These are phyloP conservation scores for Parasteatoda lunata DNA, from an alignment of 2,888 invertebrate genomes.

Conservation along the genomic window DNA sequence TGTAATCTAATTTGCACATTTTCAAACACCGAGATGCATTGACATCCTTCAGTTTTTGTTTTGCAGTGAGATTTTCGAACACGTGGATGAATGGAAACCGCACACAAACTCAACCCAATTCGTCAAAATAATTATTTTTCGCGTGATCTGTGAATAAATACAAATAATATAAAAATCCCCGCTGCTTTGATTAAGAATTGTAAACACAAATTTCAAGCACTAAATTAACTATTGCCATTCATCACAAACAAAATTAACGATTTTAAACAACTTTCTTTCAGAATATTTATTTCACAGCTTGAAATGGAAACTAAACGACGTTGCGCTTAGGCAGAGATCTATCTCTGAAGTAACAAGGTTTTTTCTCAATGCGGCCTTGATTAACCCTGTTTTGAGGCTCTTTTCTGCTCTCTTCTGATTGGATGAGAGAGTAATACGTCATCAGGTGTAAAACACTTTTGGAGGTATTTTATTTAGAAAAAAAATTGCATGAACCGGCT, in stretches of 20 bases:
- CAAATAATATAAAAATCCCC: not conserved
- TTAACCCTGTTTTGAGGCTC: conserved; percentile 64
- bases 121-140: not conserved
- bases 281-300: not conserved
- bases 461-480: not conserved
- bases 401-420: conserved; percentile 34
- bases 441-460: conserved; percentile 39
- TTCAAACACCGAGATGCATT: conserved; percentile 9
- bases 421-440: conserved; percentile 42
- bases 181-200: not conserved
- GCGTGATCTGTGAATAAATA: not conserved
- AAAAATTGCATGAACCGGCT: not conserved
- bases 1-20: conserved; percentile 22
- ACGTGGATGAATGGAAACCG: conserved; percentile 18
- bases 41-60: conserved; percentile 20
- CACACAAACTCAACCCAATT: not conserved
- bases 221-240: not conserved
- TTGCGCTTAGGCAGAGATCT: not conserved
- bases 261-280: not conserved
- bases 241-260: not conserved
- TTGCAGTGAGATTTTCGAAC: conserved; percentile 14
- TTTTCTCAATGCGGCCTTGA: conserved; percentile 40
- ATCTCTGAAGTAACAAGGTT: conserved; percentile 1
- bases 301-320: not conserved
- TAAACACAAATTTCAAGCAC: not conserved